Base-by-base conservation (phyloP, 2,888 invertebrate species). In the Drosophila yooni region DNA sequence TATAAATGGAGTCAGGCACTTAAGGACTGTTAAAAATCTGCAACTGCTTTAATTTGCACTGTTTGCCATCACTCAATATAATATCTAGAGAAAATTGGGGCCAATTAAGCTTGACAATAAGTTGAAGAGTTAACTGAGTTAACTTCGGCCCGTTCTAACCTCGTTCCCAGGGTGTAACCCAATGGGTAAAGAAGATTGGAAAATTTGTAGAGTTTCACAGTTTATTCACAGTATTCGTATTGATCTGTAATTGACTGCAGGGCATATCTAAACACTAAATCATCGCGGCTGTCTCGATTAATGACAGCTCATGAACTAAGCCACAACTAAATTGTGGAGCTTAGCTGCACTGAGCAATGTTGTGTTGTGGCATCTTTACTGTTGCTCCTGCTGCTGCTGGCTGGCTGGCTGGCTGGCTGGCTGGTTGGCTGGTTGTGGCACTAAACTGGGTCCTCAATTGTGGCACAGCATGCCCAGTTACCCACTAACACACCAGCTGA, bases 281-380 rank as follows among this genome's bases (percentile, higher is more conserved):
- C 88, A 89, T 83, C 58, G 79, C 56, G n/a, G 61, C 79, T 76
- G 88, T 84, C 84, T 76, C 79, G 85, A 85, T 85, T 85, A 88
- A 85, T 85, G 84, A 89, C 84, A 85, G 85, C 88, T 88, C 84
- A 89, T 85, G 89, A 85, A 88, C 84, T 85, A 82, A 85, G 85
- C 80, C 84, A 84, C 89, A 89, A 89, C 89, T 89, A 84, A 84
- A 87, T 84, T 89, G 89, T 87, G 75, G 25, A 46, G 25, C 25
- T 46, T 21, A 7, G 21, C 46, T 21, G 21, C 21, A 21, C 11
- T 21, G 46, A 15, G 76, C 61, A 60, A 25, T 38, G 50, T 38
- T 36, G 31, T 63, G 21, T n/a, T 15, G 34, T 50, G 34, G 38
- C 65, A 58, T 70, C 76, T 61, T 65, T 58, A 21, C 57, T 53